Percentiles rank a stretch among this genome's conserved stretches.
Conservation (phyloP, 1,140 invertebrate genomes). For the Atta colombica region DNA sequence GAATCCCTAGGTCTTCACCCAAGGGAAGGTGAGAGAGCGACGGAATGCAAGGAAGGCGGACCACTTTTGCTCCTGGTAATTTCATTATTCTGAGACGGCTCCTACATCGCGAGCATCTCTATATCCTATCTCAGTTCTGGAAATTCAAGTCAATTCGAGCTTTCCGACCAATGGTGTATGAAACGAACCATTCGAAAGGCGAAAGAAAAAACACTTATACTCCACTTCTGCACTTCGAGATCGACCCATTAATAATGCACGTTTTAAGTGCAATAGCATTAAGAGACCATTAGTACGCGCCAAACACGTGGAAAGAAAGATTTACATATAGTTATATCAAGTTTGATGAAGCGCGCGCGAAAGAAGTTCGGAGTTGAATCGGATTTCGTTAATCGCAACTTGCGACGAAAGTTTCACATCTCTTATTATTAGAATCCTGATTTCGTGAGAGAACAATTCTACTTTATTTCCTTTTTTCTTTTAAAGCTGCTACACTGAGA, state of each 20-base stretch:
- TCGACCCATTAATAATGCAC: conserved; percentile 21
- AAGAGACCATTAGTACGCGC: conserved; percentile 1
- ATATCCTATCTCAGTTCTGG: too few relatives aligned
- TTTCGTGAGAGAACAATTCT: background rate
- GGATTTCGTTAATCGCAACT: background rate
- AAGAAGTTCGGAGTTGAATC: background rate
- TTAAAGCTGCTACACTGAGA: background rate
- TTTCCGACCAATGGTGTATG: background rate
- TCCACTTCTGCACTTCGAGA: background rate
- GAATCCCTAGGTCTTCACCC: background rate
- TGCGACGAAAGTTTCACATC: background rate
- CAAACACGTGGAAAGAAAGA: conserved; percentile 26
- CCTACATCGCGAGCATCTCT: background rate
- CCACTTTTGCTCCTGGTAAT: conserved; percentile 51
- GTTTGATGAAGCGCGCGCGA: conserved; percentile 26
- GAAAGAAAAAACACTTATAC: background rate
- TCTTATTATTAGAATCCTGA: conserved; percentile 11
- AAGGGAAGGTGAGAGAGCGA: conserved; percentile 43
- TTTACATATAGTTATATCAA: conserved; percentile 22
- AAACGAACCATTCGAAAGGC: background rate
- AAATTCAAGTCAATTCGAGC: background rate
- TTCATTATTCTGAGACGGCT: conserved; percentile 23
- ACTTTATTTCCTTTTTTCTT: background rate
- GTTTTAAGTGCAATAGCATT: conserved; percentile 32
- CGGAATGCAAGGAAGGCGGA: background rate